Evolutionary conservation across 2,888 invertebrate genomes (phyloP).

Genomic region (Eulithis prunata): DNA sequence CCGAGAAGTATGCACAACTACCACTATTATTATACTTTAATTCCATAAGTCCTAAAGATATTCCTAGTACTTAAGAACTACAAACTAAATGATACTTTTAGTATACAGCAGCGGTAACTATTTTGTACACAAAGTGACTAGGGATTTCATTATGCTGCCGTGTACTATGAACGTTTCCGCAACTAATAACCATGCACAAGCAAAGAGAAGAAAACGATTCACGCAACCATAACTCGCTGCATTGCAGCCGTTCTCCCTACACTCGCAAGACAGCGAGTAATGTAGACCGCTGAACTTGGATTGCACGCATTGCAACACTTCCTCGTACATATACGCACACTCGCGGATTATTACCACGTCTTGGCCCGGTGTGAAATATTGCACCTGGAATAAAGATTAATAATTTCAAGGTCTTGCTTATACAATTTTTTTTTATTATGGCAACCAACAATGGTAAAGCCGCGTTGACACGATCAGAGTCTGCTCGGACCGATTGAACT

Average conservation of each 20-base stretch:
- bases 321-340: constrained; percentile 66
- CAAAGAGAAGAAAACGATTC: constrained; percentile 7
- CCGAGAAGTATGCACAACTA: no score
- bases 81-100: not conserved
- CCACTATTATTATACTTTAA: not conserved
- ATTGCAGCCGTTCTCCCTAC: constrained; percentile 69
- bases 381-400: constrained; percentile 50
- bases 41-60: not conserved
- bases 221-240: constrained; percentile 36
- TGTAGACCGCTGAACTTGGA: constrained; percentile 68
- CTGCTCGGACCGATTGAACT: no score
- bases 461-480: no score
- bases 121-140: not conserved
- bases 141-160: not conserved
- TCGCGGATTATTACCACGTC: constrained; percentile 65
- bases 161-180: not conserved
- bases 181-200: not conserved
- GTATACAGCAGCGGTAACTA: not conserved
- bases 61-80: not conserved
- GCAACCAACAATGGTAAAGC: no score
- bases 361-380: constrained; percentile 61
- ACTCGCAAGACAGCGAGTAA: constrained; percentile 70
- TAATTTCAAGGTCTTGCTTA: not conserved
- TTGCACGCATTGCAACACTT: constrained; percentile 55
- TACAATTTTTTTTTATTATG: not conserved